These are phyloP conservation scores for Acropternis orthonyx DNA, from an alignment of 2,797 vertebrate species.

Conservation along the genomic window DNA sequence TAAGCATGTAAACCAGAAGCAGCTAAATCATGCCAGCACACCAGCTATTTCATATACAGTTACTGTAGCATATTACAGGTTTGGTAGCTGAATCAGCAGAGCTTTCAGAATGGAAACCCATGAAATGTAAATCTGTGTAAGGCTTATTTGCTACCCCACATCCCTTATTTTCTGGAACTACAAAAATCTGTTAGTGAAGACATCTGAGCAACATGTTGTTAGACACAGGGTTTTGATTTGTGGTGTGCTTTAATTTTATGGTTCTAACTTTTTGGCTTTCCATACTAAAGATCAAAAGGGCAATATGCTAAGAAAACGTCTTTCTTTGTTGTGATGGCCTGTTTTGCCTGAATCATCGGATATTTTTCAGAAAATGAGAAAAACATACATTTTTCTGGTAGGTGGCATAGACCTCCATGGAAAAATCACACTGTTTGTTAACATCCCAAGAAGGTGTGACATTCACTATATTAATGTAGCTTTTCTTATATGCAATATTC, in stretches of 20 bases:
- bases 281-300: not conserved
- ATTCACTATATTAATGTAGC: not conserved
- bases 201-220: not conserved
- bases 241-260: not conserved
- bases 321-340: not conserved
- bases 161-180: not conserved
- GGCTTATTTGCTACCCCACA: not conserved
- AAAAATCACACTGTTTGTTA: not conserved
- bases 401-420: not conserved
- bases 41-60: conserved; percentile 26
- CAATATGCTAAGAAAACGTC: not conserved
- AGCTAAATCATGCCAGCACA: conserved; percentile 13
- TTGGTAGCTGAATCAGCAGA: conserved; percentile 58
- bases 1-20: conserved; percentile 22
- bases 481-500: not conserved
- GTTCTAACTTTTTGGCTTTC: not conserved
- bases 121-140: not conserved
- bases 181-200: not conserved
- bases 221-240: not conserved
- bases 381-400: not conserved
- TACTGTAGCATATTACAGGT: conserved; percentile 39
- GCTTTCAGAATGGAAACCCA: conserved; percentile 16
- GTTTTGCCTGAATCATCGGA: not conserved
- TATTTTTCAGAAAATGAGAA: not conserved
- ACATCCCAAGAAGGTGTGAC: not conserved